A percentile compares a stretch with the other conserved stretches of the same genome.
These are phyloP conservation scores for Zosterops japonicus DNA, from an alignment of 2,113 vertebrate species.

Conservation along the genomic window DNA sequence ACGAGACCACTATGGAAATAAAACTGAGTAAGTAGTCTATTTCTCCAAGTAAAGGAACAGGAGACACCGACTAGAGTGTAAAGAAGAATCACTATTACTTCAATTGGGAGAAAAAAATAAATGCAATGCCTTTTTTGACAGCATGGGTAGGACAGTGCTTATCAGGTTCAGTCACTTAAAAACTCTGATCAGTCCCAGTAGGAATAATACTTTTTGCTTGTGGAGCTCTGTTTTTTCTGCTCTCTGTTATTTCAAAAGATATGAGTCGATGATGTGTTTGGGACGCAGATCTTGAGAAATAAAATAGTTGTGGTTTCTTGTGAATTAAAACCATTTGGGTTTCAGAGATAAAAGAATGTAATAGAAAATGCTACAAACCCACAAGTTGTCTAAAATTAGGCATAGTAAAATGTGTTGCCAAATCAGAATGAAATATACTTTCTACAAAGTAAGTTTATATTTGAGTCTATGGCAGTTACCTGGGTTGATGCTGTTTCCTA, in stretches of 20 bases:
- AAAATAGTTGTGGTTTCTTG: neutral
- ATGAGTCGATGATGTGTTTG: neutral
- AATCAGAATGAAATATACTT: neutral
- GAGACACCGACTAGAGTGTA: neutral
- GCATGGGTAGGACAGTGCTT: neutral
- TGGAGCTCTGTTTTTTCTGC: neutral
- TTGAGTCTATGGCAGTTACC: neutral
- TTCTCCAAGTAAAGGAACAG: constrained; percentile 2
- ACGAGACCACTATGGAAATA: neutral
- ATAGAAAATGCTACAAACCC: neutral
- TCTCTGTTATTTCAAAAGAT: neutral
- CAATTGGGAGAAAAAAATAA: constrained; percentile 7
- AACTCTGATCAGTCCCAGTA: neutral
- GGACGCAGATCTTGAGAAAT: neutral
- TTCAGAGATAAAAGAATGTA: neutral
- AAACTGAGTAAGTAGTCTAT: neutral
- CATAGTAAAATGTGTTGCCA: neutral
- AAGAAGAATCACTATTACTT: neutral
- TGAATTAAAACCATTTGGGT: neutral
- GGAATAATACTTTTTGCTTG: neutral
- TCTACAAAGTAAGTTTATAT: neutral
- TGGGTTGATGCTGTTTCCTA: neutral
- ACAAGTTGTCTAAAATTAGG: neutral
- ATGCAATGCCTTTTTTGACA: neutral
- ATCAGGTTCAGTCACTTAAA: neutral